phyloP scores from a whole-genome alignment of 1,140 invertebrate genomes.

The Scaptomyza hsui region DNA sequence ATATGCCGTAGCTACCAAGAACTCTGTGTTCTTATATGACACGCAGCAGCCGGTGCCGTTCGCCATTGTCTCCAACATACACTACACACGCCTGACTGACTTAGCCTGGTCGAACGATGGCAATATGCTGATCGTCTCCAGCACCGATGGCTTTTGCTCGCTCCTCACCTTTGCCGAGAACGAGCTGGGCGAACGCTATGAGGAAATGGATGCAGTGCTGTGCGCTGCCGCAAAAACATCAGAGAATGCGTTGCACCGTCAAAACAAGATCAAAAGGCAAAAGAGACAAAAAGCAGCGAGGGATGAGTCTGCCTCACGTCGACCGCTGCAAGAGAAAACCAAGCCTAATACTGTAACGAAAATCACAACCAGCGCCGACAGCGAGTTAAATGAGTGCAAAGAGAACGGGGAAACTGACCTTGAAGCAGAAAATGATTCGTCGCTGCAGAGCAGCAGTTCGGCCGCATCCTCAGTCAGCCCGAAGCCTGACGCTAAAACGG shows the following conservation, averaged over 20 bases:
- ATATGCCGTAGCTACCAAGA: constrained; percentile 95
- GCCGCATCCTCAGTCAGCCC: constrained; percentile 38
- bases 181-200: constrained; percentile 92
- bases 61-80: constrained; percentile 94
- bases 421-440: constrained; percentile 65
- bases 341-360: constrained; percentile 25
- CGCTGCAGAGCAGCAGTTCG: constrained; percentile 60
- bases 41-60: constrained; percentile 95
- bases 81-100: constrained; percentile 97
- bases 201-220: constrained; percentile 75
- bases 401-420: constrained; percentile 37
- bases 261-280: constrained; percentile 31
- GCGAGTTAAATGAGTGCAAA: constrained; percentile 8
- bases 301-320: constrained; percentile 42
- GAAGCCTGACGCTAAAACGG: constrained; percentile 30
- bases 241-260: constrained; percentile 39
- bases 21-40: constrained; percentile 94
- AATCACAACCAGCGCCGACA: not conserved
- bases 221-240: constrained; percentile 38
- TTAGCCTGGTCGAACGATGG: constrained; percentile 96
- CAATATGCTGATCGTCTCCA: constrained; percentile 91
- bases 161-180: constrained; percentile 92
- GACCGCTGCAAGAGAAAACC: constrained; percentile 54
- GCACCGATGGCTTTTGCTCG: constrained; percentile 98
- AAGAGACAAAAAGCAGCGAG: constrained; percentile 56